Evolutionary conservation across 2,888 invertebrate genomes (phyloP), one percentile per base, ranked within the genome.

Genomic region (Lithophane leautieri): DNA sequence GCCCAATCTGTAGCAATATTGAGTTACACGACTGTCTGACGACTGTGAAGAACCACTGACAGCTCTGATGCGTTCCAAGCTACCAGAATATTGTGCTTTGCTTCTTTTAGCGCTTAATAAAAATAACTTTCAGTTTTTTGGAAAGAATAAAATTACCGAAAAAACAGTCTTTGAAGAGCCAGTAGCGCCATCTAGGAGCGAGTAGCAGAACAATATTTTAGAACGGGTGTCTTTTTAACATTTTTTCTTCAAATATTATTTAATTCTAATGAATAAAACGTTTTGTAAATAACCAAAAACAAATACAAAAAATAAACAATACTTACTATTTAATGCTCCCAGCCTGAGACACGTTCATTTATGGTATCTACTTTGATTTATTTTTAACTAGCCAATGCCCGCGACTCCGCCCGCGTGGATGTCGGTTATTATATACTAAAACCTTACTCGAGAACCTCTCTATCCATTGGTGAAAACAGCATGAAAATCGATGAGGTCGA

Each of bases 161-260:
- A 47, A 16, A 12, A 4, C 16, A n/a, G 0, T 9, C 0, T 44
- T 12, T 11, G 0, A 12, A 47, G 0, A 14, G 0, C 44, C 11
- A 19, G 22, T 70, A 79, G 61, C 84, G 90, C 82, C 88, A 89
- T 87, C 91, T 91, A 82, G 70, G 68, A 78, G 42, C 56, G 80
- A 90, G 76, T 89, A 89, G 90, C 19, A 9, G 7, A 52, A 84
- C n/a, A 25, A 16, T 19, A 11, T 3, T n/a, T 54, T 42, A 40
- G 0, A 14, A 68, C 0, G 25, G 4, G 34, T 47, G 22, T 25
- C 16, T 44, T 9, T 65, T 28, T 56, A 56, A 2, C 1, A 7
- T 63, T 47, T 28, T 56, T 7, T 8, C 19, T 28, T 28, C 25
- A 58, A 54, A 4, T 19, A 60, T 28, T 28, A 28, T 28, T 28